Percentiles rank a stretch among this genome's conserved stretches.
Evolutionary conservation across 2,888 invertebrate species (phyloP).

Genomic region (Poecilus cupreus): DNA sequence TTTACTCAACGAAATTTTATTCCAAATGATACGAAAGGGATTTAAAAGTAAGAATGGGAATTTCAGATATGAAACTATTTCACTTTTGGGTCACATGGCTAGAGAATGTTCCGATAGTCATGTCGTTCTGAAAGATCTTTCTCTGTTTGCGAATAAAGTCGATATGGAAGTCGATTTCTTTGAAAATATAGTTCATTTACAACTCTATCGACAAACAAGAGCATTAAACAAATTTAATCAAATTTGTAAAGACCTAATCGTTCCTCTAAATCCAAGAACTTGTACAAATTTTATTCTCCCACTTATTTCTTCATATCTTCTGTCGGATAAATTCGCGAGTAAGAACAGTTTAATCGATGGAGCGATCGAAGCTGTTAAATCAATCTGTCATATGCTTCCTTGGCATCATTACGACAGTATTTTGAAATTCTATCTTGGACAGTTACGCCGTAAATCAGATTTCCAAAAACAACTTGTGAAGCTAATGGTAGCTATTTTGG

Average conservation of each 20-base stretch:
- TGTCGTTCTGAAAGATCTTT: constrained; percentile 82
- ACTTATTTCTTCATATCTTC: constrained; percentile 85
- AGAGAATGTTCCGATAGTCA: constrained; percentile 83
- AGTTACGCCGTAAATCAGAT: constrained; percentile 82
- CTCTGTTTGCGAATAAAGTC: constrained; percentile 79
- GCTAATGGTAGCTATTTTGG: constrained; percentile 85
- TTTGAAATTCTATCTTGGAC: constrained; percentile 86
- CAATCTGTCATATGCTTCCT: constrained; percentile 85
- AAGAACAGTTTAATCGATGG: constrained; percentile 90
- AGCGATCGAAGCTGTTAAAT: constrained; percentile 87
- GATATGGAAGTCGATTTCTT: constrained; percentile 96
- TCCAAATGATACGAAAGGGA: constrained; percentile 83
- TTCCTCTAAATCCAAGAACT: constrained; percentile 80
- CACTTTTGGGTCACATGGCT: constrained; percentile 84
- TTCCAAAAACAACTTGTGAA: constrained; percentile 90
- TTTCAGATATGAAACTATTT: constrained; percentile 86
- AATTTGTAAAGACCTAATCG: constrained; percentile 77
- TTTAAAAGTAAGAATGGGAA: constrained; percentile 82
- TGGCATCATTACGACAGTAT: constrained; percentile 93
- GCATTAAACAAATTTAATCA: constrained; percentile 86
- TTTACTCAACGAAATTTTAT: constrained; percentile 83
- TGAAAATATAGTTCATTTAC: constrained; percentile 92
- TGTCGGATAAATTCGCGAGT: constrained; percentile 83
- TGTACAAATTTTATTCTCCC: constrained; percentile 91
- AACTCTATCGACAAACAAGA: constrained; percentile 89